A percentile compares a stretch with the other conserved stretches of the same genome.
Conservation (phyloP, 2,797 vertebrate species). For the Adrianichthys oophorus region DNA sequence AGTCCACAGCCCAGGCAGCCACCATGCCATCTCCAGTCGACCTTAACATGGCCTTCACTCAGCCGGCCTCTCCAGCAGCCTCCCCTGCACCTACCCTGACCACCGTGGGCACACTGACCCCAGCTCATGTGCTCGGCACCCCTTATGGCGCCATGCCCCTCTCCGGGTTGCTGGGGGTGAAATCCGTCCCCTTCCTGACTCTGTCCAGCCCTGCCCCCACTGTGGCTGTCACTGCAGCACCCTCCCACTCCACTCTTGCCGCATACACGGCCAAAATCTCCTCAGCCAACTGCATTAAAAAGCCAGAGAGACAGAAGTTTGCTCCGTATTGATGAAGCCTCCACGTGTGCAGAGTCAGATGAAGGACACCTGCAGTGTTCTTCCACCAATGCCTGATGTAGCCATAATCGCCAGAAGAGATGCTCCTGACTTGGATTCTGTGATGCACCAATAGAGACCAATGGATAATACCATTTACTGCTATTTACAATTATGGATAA, state of each 20-base stretch:
- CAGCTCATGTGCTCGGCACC: slow-evolving; percentile 80
- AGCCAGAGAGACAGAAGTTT: slow-evolving; percentile 93
- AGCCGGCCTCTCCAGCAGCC: slow-evolving; percentile 76
- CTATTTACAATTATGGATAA: slow-evolving; percentile 64
- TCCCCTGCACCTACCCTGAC: slow-evolving; percentile 78
- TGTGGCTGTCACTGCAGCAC: slow-evolving; percentile 79
- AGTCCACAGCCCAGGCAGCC: slow-evolving; percentile 90
- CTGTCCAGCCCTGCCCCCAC: slow-evolving; percentile 79
- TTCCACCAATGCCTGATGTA: slow-evolving; percentile 68
- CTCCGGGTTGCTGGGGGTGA: slow-evolving; percentile 90
- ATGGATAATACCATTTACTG: slow-evolving; percentile 58
- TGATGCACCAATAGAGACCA: slow-evolving; percentile 68
- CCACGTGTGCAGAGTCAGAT: slow-evolving; percentile 15
- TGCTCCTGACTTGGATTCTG: slow-evolving; percentile 64
- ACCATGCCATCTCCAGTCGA: slow-evolving; percentile 84
- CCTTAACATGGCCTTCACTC: slow-evolving; percentile 89
- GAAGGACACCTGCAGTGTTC: slow-evolving; percentile 56
- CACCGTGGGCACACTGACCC: slow-evolving; percentile 78
- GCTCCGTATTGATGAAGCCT: slow-evolving; percentile 84
- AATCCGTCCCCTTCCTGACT: slow-evolving; percentile 90
- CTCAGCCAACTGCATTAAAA: slow-evolving; percentile 90
- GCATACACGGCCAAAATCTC: slow-evolving; percentile 94
- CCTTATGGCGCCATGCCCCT: slow-evolving; percentile 87
- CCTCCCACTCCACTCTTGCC: slow-evolving; percentile 77
- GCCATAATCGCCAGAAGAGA: slow-evolving; percentile 72